These are phyloP conservation scores for Gallirallus australis DNA, from an alignment of 2,797 vertebrate species.

Conservation along the genomic window DNA sequence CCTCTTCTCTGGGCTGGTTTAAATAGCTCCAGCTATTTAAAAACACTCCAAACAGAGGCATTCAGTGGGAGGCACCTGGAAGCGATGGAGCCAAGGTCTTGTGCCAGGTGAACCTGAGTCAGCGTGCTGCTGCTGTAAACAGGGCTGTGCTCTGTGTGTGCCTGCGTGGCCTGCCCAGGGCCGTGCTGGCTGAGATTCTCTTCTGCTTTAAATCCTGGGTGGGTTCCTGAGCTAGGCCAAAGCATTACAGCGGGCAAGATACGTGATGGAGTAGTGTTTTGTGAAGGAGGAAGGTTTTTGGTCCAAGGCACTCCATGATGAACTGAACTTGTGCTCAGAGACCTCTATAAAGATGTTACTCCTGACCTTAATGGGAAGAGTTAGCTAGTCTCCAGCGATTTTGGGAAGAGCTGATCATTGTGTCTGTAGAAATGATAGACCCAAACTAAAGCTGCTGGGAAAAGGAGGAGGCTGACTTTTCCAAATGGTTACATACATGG, in stretches of 20 bases:
- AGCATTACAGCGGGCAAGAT: not conserved
- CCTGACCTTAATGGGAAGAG: not conserved
- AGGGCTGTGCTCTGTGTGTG: not conserved
- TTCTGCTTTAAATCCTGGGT: not conserved
- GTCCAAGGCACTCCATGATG: not conserved
- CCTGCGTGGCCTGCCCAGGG: accelerated
- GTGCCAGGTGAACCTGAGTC: constrained; percentile 9
- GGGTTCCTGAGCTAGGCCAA: not conserved
- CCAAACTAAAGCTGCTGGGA: not conserved
- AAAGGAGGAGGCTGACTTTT: not conserved
- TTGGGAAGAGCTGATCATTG: not conserved
- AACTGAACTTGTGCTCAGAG: not conserved
- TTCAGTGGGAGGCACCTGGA: not conserved
- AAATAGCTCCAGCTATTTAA: not conserved
- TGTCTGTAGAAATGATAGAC: not conserved
- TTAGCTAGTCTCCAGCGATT: not conserved
- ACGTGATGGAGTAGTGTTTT: not conserved
- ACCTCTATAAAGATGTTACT: not conserved
- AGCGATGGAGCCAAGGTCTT: not conserved
- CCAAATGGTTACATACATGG: not conserved
- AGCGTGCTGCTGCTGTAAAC: not conserved
- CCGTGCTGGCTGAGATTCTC: not conserved
- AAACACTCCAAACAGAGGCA: not conserved
- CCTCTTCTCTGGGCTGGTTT: not conserved
- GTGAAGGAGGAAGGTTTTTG: not conserved